Percentiles rank a stretch among this genome's conserved stretches.
Conservation (phyloP, 2,797 vertebrate genomes). For the Scarus forsteni region DNA sequence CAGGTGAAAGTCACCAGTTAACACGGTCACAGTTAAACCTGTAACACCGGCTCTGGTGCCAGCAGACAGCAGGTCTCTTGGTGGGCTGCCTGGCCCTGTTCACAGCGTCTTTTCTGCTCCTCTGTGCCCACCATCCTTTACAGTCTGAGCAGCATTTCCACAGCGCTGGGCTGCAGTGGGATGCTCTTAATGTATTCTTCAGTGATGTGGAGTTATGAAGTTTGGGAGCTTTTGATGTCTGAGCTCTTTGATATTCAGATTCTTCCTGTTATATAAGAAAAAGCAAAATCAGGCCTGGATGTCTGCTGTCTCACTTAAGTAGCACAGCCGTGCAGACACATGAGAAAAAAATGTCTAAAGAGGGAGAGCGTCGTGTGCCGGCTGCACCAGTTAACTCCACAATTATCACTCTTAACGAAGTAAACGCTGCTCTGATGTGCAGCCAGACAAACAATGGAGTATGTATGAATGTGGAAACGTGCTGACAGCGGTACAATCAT, state of each 20-base stretch:
- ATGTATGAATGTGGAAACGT: constrained; percentile 14
- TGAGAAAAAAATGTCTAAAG: constrained; percentile 73
- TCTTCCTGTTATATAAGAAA: neutral
- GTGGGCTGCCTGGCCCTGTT: constrained; percentile 63
- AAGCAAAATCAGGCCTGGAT: constrained; percentile 10
- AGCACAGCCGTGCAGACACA: constrained; percentile 47
- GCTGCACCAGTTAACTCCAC: constrained; percentile 58
- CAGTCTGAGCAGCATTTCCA: neutral
- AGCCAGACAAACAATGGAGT: constrained; percentile 39
- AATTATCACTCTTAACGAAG: constrained; percentile 39
- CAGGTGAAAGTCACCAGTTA: no score
- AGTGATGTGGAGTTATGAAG: constrained; percentile 26
- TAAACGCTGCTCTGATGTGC: neutral
- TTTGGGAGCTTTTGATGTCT: constrained; percentile 5
- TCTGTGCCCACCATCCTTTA: constrained; percentile 32
- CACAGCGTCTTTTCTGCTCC: constrained; percentile 22
- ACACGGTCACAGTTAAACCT: no score
- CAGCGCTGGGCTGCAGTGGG: neutral
- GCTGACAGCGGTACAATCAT: constrained; percentile 14
- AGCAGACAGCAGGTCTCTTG: constrained; percentile 61
- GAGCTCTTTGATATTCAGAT: constrained; percentile 2
- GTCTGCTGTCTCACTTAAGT: constrained; percentile 15
- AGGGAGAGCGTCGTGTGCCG: constrained; percentile 61
- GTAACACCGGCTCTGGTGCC: constrained; percentile 55
- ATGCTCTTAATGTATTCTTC: neutral